Percentiles rank a stretch among this genome's conserved stretches.
Evolutionary conservation across 1,140 invertebrate genomes (phyloP).

Genomic region (Papilio machaon): DNA sequence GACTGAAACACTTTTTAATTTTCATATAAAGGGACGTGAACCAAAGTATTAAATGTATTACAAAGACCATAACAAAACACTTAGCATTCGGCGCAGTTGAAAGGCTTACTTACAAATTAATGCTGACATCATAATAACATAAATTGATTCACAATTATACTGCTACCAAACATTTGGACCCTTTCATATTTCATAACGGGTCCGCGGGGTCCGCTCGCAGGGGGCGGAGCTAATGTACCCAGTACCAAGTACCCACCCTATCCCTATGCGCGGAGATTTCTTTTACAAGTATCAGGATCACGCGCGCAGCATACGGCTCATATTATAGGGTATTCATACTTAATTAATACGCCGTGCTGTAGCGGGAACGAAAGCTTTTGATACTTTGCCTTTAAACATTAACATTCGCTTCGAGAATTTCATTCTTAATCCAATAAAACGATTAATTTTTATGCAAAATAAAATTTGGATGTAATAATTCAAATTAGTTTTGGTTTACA

Average conservation of each 20-base stretch:
- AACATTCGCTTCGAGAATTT: neutral
- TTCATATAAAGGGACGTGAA: conserved; percentile 40
- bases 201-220: conserved; percentile 51
- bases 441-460: neutral
- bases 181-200: conserved; percentile 76
- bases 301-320: conserved; percentile 70
- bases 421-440: neutral
- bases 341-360: conserved; percentile 70
- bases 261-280: conserved; percentile 53
- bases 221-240: conserved; percentile 63
- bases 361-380: conserved; percentile 48
- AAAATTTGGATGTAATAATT: neutral
- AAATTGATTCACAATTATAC: conserved; percentile 75
- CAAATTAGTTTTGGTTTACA: no score
- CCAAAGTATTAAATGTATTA: conserved; percentile 55
- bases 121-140: conserved; percentile 77
- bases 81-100: conserved; percentile 54
- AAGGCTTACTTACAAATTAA: conserved; percentile 71
- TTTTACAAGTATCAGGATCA: conserved; percentile 68
- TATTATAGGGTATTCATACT: conserved; percentile 79
- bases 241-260: conserved; percentile 55
- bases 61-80: conserved; percentile 62
- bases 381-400: conserved; percentile 38
- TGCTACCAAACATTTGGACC: conserved; percentile 64
- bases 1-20: conserved; percentile 34